These are phyloP conservation scores for Mimachlamys varia DNA, from an alignment of 2,888 invertebrate genomes.

Conservation along the genomic window DNA sequence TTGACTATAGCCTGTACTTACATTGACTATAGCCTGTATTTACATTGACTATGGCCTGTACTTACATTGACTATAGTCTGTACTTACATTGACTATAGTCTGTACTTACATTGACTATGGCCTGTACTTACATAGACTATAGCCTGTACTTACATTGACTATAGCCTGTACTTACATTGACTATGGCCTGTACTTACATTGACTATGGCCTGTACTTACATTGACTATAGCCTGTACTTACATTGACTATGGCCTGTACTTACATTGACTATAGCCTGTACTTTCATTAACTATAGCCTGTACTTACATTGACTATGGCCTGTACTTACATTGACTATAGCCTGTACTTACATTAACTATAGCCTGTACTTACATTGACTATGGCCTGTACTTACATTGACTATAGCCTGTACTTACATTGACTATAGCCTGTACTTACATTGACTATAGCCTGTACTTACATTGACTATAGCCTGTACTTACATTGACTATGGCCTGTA, in stretches of 20 bases:
- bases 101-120: slow-evolving; percentile 77
- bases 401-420: slow-evolving; percentile 77
- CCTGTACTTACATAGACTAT: too few species aligned
- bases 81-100: too few species aligned
- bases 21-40: slow-evolving; percentile 78
- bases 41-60: too few species aligned
- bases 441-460: slow-evolving; percentile 78
- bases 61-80: slow-evolving; percentile 78
- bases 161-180: slow-evolving; percentile 78
- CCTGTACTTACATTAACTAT: too few species aligned
- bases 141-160: slow-evolving; percentile 74
- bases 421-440: slow-evolving; percentile 78
- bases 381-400: slow-evolving; percentile 78
- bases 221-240: slow-evolving; percentile 78
- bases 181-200: slow-evolving; percentile 78
- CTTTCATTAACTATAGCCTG: too few species aligned
- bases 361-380: slow-evolving; percentile 74
- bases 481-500: too few species aligned
- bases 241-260: too few species aligned
- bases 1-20: too few species aligned
- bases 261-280: slow-evolving; percentile 78
- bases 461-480: slow-evolving; percentile 78
- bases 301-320: slow-evolving; percentile 78
- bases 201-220: too few species aligned
- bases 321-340: slow-evolving; percentile 78